Base-by-base conservation (phyloP, 2,113 vertebrate species). In the Okapia johnstoni region DNA sequence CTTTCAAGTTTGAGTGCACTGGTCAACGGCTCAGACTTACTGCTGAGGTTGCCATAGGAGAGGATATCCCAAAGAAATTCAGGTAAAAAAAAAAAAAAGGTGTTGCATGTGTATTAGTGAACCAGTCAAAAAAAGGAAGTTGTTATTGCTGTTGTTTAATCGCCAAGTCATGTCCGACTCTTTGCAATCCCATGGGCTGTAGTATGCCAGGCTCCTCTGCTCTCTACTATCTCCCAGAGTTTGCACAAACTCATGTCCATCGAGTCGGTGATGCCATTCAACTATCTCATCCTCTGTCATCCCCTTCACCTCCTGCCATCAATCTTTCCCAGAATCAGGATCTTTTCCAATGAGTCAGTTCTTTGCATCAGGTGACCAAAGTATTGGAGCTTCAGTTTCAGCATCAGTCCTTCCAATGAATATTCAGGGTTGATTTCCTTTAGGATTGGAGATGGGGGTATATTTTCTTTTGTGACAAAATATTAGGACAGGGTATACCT, bases 381-480 rank as follows among this genome's bases (percentile, higher is more conserved):
- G 70, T 43, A 43, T 43, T 76, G 40, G 70, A 76, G 70, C 40
- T 76, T 76, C 70, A 76, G 70, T 14, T 43, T 76, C 23, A 76
- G 40, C 70, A 76, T 76, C 70, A 43, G 70, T 76, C 70, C 36
- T 76, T 76, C 70, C 40, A 76, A 14, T 76, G 70, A 76, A 43
- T 76, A 43, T 76, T 76, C 36, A 76, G 70, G 11, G 23, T 76
- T 43, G 36, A 76, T 43, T 76, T 76, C 40, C 40, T 43, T 76
- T 76, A 43, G 40, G 23, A 43, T 76, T 43, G 70, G 23, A 43
- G 11, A 26, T 76, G 21, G 26, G 52, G 33, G 52, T 80, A 11
- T 33, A 21, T 86, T 96, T 95, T 89, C 46, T 95, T 79, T 92
- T 26, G 3, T 90, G 92, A 83, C 36, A 9, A 81, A 96, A 40